Evolutionary conservation across 2,888 invertebrate genomes (phyloP), one percentile per base, ranked within the genome.

Genomic region (Melipona bicolor): DNA sequence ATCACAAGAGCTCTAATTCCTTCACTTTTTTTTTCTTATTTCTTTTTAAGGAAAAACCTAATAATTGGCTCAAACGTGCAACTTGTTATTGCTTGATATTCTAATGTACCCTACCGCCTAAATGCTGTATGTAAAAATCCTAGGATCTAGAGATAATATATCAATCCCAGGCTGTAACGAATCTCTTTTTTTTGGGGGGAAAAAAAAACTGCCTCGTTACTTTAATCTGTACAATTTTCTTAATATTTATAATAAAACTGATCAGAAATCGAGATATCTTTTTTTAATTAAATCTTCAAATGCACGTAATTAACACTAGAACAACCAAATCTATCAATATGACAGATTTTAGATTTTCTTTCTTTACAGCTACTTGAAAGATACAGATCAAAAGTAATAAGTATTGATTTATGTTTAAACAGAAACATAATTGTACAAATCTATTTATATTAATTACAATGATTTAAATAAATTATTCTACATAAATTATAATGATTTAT

Each of bases 71-170:
- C 56, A 61, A 52, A 86, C 24, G 69, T 88, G 86, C 88, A 88
- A 88, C 83, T 78, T 56, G 65, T 87, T 86, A 87, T 87, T 88
- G 88, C 88, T 87, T 87, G 68, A 76, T 62, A 72, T 76, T 70
- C 70, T 83, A 84, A 70, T 56, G n/a, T 83, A 83, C 52, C 27
- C 61, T 83, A 84, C 4, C 43, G 67, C 71, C 54, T 83, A 84
- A 43, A 77, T 77, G 83, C 69, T 67, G 70, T 70, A 78, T 83
- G 79, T 84, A 84, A 75, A 84, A 84, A 84, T 67, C 11, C 68
- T 84, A 84, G 50, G 9, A 4, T 27, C 52, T 83, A 83, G 19
- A 17, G 32, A 77, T 83, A 68, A 21, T 61, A 65, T n/a, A 36
- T 56, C 36, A 49, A 56, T 64, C n/a, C 19, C 72, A 67, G 21